Conservation (phyloP, 2,888 invertebrate genomes). For the Ischnus inquisitorius region DNA sequence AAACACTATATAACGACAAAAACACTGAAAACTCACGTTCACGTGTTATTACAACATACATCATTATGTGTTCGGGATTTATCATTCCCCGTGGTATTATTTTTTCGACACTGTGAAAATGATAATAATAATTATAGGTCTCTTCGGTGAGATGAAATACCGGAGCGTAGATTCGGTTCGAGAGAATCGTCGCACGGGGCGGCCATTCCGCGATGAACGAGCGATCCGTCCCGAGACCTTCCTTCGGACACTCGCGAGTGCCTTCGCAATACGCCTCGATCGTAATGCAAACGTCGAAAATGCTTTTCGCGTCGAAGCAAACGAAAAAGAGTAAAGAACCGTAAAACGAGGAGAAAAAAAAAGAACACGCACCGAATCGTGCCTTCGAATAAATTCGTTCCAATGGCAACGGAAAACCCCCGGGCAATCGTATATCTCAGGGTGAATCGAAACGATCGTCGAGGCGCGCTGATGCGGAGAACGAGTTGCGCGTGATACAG, state of each 20-base stretch:
- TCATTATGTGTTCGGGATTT: slow-evolving; percentile 30
- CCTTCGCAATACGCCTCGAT: slow-evolving; percentile 16
- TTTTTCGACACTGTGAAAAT: slow-evolving; percentile 35
- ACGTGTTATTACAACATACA: slow-evolving; percentile 33
- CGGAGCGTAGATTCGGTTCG: slow-evolving; percentile 15
- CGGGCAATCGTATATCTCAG: slow-evolving; percentile 4
- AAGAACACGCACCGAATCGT: slow-evolving; percentile 12
- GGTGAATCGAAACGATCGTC: slow-evolving; percentile 3
- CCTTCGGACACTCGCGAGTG: neutral
- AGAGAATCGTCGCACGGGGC: slow-evolving; percentile 31
- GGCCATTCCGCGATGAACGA: slow-evolving; percentile 46
- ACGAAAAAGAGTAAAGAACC: slow-evolving; percentile 1
- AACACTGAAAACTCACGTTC: slow-evolving; percentile 40
- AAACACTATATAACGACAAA: slow-evolving; percentile 12
- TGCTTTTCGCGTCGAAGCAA: neutral
- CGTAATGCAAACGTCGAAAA: slow-evolving; percentile 38
- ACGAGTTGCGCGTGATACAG: slow-evolving; percentile 48
- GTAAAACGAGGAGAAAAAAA: slow-evolving; percentile 18
- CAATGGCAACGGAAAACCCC: neutral
- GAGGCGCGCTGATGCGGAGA: slow-evolving; percentile 47
- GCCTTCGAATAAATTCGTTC: slow-evolving; percentile 5
- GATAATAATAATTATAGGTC: neutral
- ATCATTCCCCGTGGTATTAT: slow-evolving; percentile 25
- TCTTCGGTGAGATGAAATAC: neutral
- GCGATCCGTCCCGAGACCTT: slow-evolving; percentile 20